Evolutionary conservation across 2,888 invertebrate genomes (phyloP), one percentile per base, ranked within the genome.

Genomic region (Drosophila infuscata): DNA sequence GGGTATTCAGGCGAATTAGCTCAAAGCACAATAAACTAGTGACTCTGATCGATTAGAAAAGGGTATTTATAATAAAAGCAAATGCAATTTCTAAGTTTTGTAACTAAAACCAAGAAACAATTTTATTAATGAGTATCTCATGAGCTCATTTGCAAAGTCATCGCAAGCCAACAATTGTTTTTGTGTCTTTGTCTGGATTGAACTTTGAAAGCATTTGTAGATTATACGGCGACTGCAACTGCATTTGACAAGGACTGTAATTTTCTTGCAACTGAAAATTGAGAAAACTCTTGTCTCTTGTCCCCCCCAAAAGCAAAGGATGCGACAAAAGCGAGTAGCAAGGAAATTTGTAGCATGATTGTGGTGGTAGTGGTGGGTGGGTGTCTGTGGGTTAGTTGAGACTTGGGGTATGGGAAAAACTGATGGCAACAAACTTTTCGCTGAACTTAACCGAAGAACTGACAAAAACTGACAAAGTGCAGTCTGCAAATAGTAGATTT

Each of bases 391-490:
- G 4, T 46, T 15, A 46, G 46, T 15, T 25, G 46, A 15, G 25
- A 46, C 46, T 25, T 25, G 12, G 25, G 25, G 3, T 8, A 15
- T 3, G 6, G 25, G 52, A 0, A 35, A 35, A 11, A 8, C 8
- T 32, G 29, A 36, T 36, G 67, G 67, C 53, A 65, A 71, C 46
- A 66, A 79, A 79, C 78, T 84, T 80, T 76, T 60, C 68, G 65
- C 72, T 65, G 67, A 78, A 83, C 75, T 74, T 70, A 74, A 79
- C 70, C 69, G 75, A 83, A 83, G 70, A 79, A 83, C 72, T 74
- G 78, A 74, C 83, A 87, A 79, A 87, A 84, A 79, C 82, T 82
- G 78, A 84, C 84, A 87, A 88, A 87, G 81, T 83, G 81, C 70
- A 85, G 77, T 81, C 83, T 71, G 49, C 68, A 72, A 67, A 77